Evolutionary conservation across 2,113 vertebrate species (phyloP).

Genomic region (Rana temporaria): DNA sequence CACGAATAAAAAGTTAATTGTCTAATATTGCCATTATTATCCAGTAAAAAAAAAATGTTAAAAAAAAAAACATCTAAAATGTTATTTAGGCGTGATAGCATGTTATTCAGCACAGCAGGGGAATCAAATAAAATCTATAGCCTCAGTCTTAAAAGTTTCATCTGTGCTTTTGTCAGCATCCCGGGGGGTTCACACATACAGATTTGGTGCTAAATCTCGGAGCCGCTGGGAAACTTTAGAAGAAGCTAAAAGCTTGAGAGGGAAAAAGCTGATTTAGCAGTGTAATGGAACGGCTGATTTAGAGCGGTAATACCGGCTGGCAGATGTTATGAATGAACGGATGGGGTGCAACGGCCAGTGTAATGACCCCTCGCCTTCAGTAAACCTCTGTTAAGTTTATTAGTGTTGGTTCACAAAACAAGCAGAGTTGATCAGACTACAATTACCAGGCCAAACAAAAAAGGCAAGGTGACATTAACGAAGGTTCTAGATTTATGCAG

Average conservation of each 20-base stretch:
- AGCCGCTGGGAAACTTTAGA: slow-evolving; percentile 27
- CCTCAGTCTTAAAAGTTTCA: neutral
- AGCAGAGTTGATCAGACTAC: neutral
- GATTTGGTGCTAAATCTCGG: slow-evolving; percentile 22
- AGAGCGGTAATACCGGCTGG: slow-evolving; percentile 28
- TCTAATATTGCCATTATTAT: slow-evolving; percentile 2
- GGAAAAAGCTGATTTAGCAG: slow-evolving; percentile 32
- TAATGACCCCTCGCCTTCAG: slow-evolving; percentile 22
- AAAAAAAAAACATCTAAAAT: neutral
- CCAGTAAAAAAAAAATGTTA: neutral
- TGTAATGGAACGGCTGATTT: slow-evolving; percentile 40
- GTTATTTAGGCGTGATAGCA: neutral
- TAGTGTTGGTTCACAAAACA: slow-evolving; percentile 5
- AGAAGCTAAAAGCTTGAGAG: neutral
- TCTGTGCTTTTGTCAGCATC: neutral
- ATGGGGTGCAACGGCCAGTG: slow-evolving; percentile 1
- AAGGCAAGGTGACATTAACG: neutral
- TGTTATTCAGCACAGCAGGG: neutral
- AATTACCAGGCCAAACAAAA: neutral
- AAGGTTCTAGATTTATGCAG: no score
- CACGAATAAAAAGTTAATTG: slow-evolving; percentile 13
- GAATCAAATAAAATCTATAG: neutral
- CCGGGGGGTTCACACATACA: slow-evolving; percentile 8
- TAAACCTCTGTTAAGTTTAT: slow-evolving; percentile 23
- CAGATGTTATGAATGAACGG: slow-evolving; percentile 34